A percentile compares a stretch with the other conserved stretches of the same genome.
Conservation (phyloP, 2,113 vertebrate species). For the Stomatorhinus ivindoensis region DNA sequence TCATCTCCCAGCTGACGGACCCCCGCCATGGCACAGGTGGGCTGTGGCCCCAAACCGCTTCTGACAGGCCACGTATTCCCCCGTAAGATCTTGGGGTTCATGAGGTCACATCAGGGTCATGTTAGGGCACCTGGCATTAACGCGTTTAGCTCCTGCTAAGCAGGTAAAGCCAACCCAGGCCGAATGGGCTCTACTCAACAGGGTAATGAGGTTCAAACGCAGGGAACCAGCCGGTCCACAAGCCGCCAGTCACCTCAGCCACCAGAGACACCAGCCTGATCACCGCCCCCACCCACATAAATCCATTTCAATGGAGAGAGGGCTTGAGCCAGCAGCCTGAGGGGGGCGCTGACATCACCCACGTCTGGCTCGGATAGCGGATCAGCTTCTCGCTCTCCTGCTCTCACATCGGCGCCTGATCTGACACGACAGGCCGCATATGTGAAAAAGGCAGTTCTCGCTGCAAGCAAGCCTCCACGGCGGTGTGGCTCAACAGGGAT, state of each 20-base stretch:
- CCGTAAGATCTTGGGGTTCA: too few species aligned
- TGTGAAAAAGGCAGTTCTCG: conserved; percentile 92
- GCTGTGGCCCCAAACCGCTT: conserved; percentile 68
- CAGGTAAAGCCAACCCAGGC: background rate
- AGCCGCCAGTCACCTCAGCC: background rate
- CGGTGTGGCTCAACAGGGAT: conserved; percentile 74
- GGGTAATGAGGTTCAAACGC: background rate
- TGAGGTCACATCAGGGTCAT: background rate
- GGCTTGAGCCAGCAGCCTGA: conserved; percentile 54
- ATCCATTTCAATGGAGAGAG: conserved; percentile 41
- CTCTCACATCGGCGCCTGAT: conserved; percentile 62
- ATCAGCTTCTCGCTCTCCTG: conserved; percentile 63
- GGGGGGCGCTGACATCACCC: conserved; percentile 57
- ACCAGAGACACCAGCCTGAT: background rate
- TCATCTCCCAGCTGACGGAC: conserved; percentile 64
- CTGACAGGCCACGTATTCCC: conserved; percentile 27
- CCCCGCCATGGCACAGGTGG: conserved; percentile 63
- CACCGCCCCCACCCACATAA: background rate
- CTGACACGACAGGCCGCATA: conserved; percentile 87
- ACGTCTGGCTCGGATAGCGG: conserved; percentile 71
- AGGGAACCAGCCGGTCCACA: background rate
- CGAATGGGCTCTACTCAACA: background rate
- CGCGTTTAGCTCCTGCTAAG: background rate
- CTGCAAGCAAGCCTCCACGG: conserved; percentile 81
- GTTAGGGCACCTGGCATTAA: background rate